Base-by-base conservation (phyloP, 2,888 invertebrate species). In the Lymantria monacha region DNA sequence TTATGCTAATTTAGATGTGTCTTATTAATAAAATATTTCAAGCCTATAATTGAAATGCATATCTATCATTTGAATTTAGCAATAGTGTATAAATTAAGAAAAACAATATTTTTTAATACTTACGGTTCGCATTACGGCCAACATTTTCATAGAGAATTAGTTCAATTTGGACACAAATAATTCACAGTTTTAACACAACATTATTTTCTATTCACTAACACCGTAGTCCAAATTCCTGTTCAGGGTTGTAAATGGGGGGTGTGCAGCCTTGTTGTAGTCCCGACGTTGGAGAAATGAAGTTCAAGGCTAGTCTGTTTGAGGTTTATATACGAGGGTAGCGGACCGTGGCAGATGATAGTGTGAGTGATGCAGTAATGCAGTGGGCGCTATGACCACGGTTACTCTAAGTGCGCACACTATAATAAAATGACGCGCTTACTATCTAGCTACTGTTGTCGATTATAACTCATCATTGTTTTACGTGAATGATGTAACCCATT, bases 281-380 rank as follows among this genome's bases (percentile, higher is more conserved):
- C 54, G 60, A 72, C 75, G 61, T 80, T 77, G 80, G 74, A 79
- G 84, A 78, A 91, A 79, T 91, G 90, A 88, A 89, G 91, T 91
- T 91, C 91, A 91, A 91, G 91, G 91, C 84, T 85, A 85, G 76
- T 74, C 62, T 62, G 75, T 63, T 56, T 61, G 68, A 74, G 70
- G 80, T 72, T 88, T 91, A 90, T 91, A 91, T 91, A 90, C 80
- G 79, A 78, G 90, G 88, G 88, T 89, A 76, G 85, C 81, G 83
- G 77, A 86, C 75, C 89, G 90, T 85, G 76, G 71, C 55, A 51
- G 7, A 61, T 57, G 46, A 9, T 44, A 69, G 85, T 85, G 83
- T 81, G 70, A 42, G 77, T 74, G 59, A 59, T 49, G 70, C 63
- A 59, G 65, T 65, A 66, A 51, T 70, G 73, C 76, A 73, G 60